Evolutionary conservation across 64 coral and sea anemone species (phyloP).

Genomic region (Trachythela sp.): DNA sequence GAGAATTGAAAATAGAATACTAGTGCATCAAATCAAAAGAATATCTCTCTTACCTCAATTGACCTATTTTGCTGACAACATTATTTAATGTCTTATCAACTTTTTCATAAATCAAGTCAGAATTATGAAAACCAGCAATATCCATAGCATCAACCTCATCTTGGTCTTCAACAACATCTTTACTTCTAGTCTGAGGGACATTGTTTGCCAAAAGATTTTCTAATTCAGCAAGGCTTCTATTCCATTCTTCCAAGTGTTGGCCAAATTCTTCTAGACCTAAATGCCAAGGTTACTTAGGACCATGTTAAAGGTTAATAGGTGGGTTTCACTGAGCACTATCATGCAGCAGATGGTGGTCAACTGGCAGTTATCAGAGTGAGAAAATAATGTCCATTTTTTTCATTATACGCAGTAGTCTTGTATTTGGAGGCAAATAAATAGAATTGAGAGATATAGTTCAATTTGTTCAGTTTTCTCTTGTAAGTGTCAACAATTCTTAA

Average conservation of each 20-base stretch:
- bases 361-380: no score
- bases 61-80: neutral
- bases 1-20: no score
- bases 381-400: no score
- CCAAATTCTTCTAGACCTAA: neutral
- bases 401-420: no score
- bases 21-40: no score
- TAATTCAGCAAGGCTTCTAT: neutral
- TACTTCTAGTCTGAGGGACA: neutral
- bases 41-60: neutral
- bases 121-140: slow-evolving; percentile 1
- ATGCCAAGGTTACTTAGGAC: neutral
- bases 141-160: slow-evolving; percentile 7
- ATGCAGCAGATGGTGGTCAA: no score
- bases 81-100: neutral
- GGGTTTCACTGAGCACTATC: no score
- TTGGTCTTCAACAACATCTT: neutral
- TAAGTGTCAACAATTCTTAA: no score
- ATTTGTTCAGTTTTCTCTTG: no score
- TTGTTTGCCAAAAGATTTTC: neutral
- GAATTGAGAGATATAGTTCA: no score
- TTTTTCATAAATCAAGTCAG: slow-evolving; percentile 9
- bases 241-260: neutral
- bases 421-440: no score
- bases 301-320: no score